Evolutionary conservation across 2,113 vertebrate species (phyloP).

Genomic region (Callaeas wilsoni): DNA sequence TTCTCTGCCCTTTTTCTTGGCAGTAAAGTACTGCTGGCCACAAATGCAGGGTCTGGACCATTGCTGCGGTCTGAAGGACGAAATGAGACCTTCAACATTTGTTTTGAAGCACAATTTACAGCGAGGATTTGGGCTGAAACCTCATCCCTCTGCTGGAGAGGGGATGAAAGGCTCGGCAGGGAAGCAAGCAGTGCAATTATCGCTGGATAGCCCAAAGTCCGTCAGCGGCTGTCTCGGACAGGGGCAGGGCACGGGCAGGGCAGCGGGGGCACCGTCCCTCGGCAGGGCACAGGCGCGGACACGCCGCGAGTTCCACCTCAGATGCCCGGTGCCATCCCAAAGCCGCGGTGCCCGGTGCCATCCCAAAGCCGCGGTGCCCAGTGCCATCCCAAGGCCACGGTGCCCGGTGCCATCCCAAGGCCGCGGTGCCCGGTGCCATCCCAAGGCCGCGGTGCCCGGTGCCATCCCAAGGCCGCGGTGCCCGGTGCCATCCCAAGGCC

Average conservation of each 20-base stretch:
- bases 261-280: background rate
- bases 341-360: background rate
- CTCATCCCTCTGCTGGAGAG: background rate
- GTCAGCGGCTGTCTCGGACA: background rate
- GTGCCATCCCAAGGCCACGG: background rate
- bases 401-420: background rate
- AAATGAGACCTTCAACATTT: background rate
- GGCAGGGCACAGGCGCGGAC: rapidly evolving
- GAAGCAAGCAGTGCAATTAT: background rate
- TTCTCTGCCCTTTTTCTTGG: background rate
- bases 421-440: background rate
- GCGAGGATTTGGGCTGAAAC: background rate
- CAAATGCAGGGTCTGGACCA: background rate
- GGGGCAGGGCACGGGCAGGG: background rate
- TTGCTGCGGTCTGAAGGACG: background rate
- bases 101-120: slow-evolving; percentile 31
- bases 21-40: background rate
- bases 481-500: no score
- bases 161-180: background rate
- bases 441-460: background rate
- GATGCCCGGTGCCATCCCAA: background rate
- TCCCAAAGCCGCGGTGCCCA: background rate
- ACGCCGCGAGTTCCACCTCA: background rate
- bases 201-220: background rate
- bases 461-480: no score